These are phyloP conservation scores for Calameuta idolon DNA, from an alignment of 2,888 invertebrate genomes.

Conservation along the genomic window DNA sequence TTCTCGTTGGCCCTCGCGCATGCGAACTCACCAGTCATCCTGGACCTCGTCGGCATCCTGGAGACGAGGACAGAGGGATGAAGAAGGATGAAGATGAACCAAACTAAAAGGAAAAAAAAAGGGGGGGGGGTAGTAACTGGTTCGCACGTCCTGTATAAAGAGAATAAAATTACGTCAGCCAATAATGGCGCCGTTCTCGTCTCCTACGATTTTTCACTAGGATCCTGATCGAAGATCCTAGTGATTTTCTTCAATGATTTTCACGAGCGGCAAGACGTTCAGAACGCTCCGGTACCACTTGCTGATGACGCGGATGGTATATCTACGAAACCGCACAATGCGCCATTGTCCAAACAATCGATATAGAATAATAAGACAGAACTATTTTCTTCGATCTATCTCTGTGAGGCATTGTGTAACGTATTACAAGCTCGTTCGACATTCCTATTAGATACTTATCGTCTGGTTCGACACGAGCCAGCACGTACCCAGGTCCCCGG, in stretches of 20 bases:
- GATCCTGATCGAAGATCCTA: not conserved
- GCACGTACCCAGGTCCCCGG: not conserved
- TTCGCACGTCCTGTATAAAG: not conserved
- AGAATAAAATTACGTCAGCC: not conserved
- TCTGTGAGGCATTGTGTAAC: conserved; percentile 21
- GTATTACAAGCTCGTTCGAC: conserved; percentile 20
- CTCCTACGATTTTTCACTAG: not conserved
- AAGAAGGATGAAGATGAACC: not conserved
- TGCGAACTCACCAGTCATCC: conserved; percentile 48
- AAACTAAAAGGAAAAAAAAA: not conserved
- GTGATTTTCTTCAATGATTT: not conserved
- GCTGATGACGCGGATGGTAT: not conserved
- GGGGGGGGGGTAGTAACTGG: not conserved
- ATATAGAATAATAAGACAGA: conserved; percentile 1
- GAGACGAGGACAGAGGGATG: not conserved
- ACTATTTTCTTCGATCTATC: not conserved
- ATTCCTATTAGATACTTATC: conserved; percentile 47
- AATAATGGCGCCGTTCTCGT: not conserved
- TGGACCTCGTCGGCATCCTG: conserved; percentile 48
- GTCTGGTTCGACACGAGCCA: conserved; percentile 11
- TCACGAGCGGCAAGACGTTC: not conserved
- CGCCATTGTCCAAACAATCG: conserved; percentile 13
- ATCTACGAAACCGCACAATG: conserved; percentile 2
- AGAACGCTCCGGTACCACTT: not conserved
- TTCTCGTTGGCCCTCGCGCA: conserved; percentile 24